A percentile compares a stretch with the other conserved stretches of the same genome.
phyloP scores from a whole-genome alignment of 2,113 vertebrate species.

The Thunnus thynnus region DNA sequence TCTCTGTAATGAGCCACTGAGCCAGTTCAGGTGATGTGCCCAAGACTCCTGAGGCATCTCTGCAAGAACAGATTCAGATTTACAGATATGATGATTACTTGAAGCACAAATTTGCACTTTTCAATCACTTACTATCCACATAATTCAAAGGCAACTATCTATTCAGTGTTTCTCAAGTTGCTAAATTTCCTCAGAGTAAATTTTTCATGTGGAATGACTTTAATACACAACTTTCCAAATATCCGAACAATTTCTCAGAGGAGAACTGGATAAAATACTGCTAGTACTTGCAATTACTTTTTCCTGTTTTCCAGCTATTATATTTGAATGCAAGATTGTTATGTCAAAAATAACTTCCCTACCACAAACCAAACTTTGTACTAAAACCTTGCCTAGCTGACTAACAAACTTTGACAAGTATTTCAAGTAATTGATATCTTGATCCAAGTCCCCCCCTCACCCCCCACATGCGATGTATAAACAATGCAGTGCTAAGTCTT shows the following conservation, averaged over 20 bases:
- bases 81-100: constrained; percentile 18
- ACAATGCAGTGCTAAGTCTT: constrained; percentile 47
- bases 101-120: neutral
- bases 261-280: constrained; percentile 20
- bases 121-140: constrained; percentile 4
- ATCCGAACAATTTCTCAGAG: constrained; percentile 27
- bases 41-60: constrained; percentile 83
- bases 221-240: neutral
- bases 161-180: neutral
- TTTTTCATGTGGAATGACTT: neutral
- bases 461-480: constrained; percentile 33
- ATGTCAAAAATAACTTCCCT: constrained; percentile 33
- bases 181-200: constrained; percentile 1
- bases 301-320: constrained; percentile 40
- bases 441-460: constrained; percentile 12
- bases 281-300: constrained; percentile 7
- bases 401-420: constrained; percentile 36
- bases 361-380: constrained; percentile 6
- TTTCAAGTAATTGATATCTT: constrained; percentile 32
- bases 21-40: constrained; percentile 84
- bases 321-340: constrained; percentile 34
- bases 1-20: constrained; percentile 85
- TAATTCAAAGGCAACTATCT: constrained; percentile 5
- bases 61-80: constrained; percentile 68
- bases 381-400: neutral